Evolutionary conservation across 2,797 vertebrate species (phyloP), one percentile per base, ranked within the genome.

Genomic region (Neosilurus hyrtlii): DNA sequence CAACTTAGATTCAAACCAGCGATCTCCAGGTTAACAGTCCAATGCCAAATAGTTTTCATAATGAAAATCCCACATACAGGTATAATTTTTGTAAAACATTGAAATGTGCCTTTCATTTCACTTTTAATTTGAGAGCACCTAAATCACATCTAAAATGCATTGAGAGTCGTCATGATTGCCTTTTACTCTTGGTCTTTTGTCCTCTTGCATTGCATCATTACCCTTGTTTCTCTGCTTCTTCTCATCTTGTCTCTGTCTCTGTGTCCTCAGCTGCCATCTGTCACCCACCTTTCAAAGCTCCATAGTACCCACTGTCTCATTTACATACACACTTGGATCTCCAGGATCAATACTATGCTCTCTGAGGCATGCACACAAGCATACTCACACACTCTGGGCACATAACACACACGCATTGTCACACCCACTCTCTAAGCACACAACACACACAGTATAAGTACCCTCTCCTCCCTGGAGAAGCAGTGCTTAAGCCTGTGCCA

Each of bases 281-380:
- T 81, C 73, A 68, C 66, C 74, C 66, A 76, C 62, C 57, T 35
- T 51, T 63, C n/a, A 70, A 83, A 62, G 30, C 59, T 43, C n/a
- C 61, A 63, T 59, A 82, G 30, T 65, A 80, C 72, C 76, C 80
- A 68, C 57, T 20, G 66, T 74, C 71, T 75, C 77, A 65, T 76
- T 78, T 79, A 49, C 82, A 82, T 81, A 85, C 82, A 37, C 84
- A 79, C 82, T 78, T 72, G 74, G 74, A 85, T 74, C 56, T 85
- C 43, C 57, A 22, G 65, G 43, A 85, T 85, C 80, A n/a, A 85
- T 82, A 82, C 73, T 72, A 20, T 79, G 71, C 72, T 57, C 80
- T 74, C 66, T 79, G 66, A 67, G 30, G 51, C 74, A 80, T 63
- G 74, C 61, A 79, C 65, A 71, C 72, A 65, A 59, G 75, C 15